Evolutionary conservation across 2,888 invertebrate genomes (phyloP), one percentile per base, ranked within the genome.

Genomic region (Malacosoma neustria): DNA sequence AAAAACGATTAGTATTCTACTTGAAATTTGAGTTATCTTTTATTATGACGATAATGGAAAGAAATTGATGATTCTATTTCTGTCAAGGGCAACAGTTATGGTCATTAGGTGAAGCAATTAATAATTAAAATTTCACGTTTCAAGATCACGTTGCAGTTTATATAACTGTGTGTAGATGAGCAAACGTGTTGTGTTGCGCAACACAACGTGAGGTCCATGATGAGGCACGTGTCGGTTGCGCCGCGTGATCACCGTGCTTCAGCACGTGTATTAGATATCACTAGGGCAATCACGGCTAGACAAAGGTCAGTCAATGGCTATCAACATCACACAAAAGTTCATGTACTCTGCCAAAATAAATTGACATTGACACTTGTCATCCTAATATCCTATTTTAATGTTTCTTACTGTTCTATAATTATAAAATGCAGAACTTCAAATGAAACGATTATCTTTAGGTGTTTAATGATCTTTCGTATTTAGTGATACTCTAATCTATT

Each of bases 161-260:
- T 77, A 71, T 81, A 80, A 80, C 73, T 65, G 70, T 63, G 53
- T 57, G 54, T 64, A 65, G 70, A 71, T 59, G 72, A 67, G 62
- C 58, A 56, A 76, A 68, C 72, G 76, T 72, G 76, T 55, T 61
- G 48, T 49, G 71, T 81, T 81, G 70, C 79, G 80, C 69, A 80
- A 82, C 57, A 49, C 73, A 81, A 82, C 81, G 84, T 81, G 82
- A 76, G 75, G 77, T 75, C 74, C 79, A 76, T 72, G 76, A 63
- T 43, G 62, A 54, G 56, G 58, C 80, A 82, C 84, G 82, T 82
- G 82, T 58, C 49, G 41, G 30, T 13, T 38, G 39, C 40, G 32
- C 38, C 42, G 45, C 53, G 51, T 53, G 46, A 45, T 22, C 22
- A 6, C 22, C 22, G 22, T 22, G 22, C 43, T 37, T n/a, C 34